These are phyloP conservation scores for Forbesichthys papilliferus DNA, from an alignment of 2,113 vertebrate species.

Conservation along the genomic window DNA sequence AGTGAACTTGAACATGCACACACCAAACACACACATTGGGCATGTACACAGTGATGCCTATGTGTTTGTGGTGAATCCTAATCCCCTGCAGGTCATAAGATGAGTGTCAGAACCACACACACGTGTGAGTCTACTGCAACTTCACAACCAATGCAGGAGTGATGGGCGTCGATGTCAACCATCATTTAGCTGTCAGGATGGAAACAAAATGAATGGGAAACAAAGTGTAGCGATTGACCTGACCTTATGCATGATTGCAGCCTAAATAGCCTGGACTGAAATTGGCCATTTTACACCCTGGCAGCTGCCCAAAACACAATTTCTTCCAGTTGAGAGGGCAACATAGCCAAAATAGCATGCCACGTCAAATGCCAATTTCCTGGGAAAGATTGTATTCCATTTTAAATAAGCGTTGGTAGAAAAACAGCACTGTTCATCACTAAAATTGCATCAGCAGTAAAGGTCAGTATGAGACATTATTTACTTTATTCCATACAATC, in stretches of 20 bases:
- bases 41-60: slow-evolving; percentile 50
- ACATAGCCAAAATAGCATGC: slow-evolving; percentile 56
- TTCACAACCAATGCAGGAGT: slow-evolving; percentile 52
- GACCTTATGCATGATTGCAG: slow-evolving; percentile 73
- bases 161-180: slow-evolving; percentile 58
- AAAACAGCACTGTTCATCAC: slow-evolving; percentile 43
- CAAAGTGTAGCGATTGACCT: slow-evolving; percentile 65
- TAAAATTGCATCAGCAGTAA: slow-evolving; percentile 39
- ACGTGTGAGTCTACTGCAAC: slow-evolving; percentile 10
- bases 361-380: slow-evolving; percentile 63
- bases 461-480: slow-evolving; percentile 33
- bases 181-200: slow-evolving; percentile 74
- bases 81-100: slow-evolving; percentile 45
- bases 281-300: slow-evolving; percentile 76
- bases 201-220: slow-evolving; percentile 69
- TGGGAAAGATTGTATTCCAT: slow-evolving; percentile 58
- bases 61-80: slow-evolving; percentile 45
- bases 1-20: neutral
- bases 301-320: slow-evolving; percentile 73
- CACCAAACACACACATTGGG: slow-evolving; percentile 21
- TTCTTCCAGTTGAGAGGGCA: slow-evolving; percentile 68
- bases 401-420: slow-evolving; percentile 30
- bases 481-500: slow-evolving; percentile 14
- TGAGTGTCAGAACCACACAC: slow-evolving; percentile 33
- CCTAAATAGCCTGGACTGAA: slow-evolving; percentile 67